Conservation (phyloP, 1,140 invertebrate species). For the Nilaparvata lugens region DNA sequence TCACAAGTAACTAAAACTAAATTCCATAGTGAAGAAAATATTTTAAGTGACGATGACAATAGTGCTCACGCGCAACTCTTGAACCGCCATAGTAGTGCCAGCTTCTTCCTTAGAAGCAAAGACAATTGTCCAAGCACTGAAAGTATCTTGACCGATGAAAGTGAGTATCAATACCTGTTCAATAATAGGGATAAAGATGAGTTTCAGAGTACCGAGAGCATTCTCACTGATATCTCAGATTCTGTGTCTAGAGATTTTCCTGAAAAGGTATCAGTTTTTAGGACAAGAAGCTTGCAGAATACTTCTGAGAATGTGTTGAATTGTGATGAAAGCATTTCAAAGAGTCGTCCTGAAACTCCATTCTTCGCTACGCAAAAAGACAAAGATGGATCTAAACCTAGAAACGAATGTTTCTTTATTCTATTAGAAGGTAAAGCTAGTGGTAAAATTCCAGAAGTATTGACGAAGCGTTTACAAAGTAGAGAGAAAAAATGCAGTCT, state of each 20-base stretch:
- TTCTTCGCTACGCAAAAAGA: slow-evolving; percentile 31
- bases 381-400: slow-evolving; percentile 15
- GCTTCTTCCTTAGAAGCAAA: slow-evolving; percentile 41
- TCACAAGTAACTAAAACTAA: slow-evolving; percentile 27
- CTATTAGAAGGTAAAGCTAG: slow-evolving; percentile 17
- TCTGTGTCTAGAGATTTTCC: slow-evolving; percentile 45
- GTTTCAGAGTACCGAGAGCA: slow-evolving; percentile 38
- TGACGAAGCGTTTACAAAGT: slow-evolving; percentile 20
- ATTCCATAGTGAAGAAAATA: slow-evolving; percentile 59
- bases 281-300: slow-evolving; percentile 41
- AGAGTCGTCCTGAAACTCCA: slow-evolving; percentile 25
- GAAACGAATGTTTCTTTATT: slow-evolving; percentile 28
- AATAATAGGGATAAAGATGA: slow-evolving; percentile 29
- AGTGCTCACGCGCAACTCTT: slow-evolving; percentile 44
- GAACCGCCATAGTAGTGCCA: slow-evolving; percentile 42
- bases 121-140: slow-evolving; percentile 62
- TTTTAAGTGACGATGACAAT: slow-evolving; percentile 57
- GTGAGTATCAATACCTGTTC: slow-evolving; percentile 44
- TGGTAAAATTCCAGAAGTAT: slow-evolving; percentile 15
- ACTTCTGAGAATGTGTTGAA: slow-evolving; percentile 31
- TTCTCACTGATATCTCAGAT: slow-evolving; percentile 48
- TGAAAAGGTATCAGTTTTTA: slow-evolving; percentile 34
- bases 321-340: slow-evolving; percentile 22
- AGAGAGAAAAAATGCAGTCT: slow-evolving; percentile 20
- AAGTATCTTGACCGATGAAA: slow-evolving; percentile 68